These are phyloP conservation scores for Tribolium castaneum DNA, from an alignment of 1,140 invertebrate genomes.

Conservation along the genomic window DNA sequence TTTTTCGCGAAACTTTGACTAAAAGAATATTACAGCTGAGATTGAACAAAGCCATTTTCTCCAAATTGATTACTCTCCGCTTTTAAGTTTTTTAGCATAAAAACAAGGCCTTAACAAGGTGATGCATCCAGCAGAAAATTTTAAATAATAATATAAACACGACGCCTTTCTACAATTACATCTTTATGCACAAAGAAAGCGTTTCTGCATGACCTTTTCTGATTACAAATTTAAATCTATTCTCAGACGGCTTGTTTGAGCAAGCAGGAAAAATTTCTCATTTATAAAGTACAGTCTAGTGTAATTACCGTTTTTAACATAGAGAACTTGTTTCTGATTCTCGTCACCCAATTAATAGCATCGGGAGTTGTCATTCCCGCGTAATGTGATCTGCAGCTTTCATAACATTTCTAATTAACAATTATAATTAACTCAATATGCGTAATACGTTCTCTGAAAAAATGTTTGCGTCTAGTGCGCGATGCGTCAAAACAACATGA, in stretches of 20 bases:
- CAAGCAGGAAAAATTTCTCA: background rate
- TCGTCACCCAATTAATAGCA: background rate
- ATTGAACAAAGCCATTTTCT: conserved; percentile 14
- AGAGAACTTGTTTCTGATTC: background rate
- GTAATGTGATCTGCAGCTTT: background rate
- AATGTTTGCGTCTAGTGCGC: background rate
- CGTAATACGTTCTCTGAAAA: background rate
- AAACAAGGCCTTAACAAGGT: conserved; percentile 3
- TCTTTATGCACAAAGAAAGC: background rate
- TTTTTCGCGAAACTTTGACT: background rate
- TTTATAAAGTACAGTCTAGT: background rate
- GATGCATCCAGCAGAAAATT: conserved; percentile 10
- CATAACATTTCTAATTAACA: conserved; percentile 5
- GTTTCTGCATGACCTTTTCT: background rate
- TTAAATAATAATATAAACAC: background rate
- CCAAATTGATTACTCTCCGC: background rate
- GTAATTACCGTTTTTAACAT: background rate
- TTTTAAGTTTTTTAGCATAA: conserved; percentile 6
- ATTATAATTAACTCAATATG: background rate
- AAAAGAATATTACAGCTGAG: background rate
- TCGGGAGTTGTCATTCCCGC: background rate
- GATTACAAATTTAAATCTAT: background rate
- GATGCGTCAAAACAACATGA: background rate
- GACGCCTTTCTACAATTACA: background rate
- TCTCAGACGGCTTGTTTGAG: background rate